Percentiles rank a stretch among this genome's conserved stretches.
Evolutionary conservation across 2,113 vertebrate species (phyloP).

Genomic region (Myiopsitta monachus): DNA sequence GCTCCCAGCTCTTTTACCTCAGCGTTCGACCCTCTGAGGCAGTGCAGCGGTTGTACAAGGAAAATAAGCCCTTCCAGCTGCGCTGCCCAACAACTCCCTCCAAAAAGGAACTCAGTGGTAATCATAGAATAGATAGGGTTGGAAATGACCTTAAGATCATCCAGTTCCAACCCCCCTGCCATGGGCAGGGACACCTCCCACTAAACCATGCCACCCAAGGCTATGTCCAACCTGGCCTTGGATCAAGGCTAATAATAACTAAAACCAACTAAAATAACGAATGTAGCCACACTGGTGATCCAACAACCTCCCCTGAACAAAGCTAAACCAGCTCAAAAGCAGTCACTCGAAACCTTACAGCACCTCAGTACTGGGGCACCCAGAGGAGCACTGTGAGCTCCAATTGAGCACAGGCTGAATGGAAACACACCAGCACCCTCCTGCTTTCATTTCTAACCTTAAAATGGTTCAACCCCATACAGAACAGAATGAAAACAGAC

Average conservation of each 20-base stretch:
- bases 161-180: no score
- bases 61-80: accelerated
- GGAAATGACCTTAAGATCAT: no score
- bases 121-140: no score
- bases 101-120: accelerated
- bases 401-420: accelerated
- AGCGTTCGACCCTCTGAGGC: accelerated
- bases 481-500: accelerated
- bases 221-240: no score
- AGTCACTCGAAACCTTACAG: accelerated
- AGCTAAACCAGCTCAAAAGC: neutral
- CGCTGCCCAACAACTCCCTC: neutral
- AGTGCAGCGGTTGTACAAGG: accelerated
- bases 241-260: no score
- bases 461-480: accelerated
- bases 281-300: accelerated
- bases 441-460: accelerated
- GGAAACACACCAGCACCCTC: neutral
- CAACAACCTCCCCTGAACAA: neutral
- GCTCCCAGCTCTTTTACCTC: neutral
- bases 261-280: no score
- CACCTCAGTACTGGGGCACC: accelerated
- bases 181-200: no score
- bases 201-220: no score
- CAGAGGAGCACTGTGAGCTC: neutral